Base-by-base conservation (phyloP, 2,888 invertebrate genomes). In the Drosophila leonis region DNA sequence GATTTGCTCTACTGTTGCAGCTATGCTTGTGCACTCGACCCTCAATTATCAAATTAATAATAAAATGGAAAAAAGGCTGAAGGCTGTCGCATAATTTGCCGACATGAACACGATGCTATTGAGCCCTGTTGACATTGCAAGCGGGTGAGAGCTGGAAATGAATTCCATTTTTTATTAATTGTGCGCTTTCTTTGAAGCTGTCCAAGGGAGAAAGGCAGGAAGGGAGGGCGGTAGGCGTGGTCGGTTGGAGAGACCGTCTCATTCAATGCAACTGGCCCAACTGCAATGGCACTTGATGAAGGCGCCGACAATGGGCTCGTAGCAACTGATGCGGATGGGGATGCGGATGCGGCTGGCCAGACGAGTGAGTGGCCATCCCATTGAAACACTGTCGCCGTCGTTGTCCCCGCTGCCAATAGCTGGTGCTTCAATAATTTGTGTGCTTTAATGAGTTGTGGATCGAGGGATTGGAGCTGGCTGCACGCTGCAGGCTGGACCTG, bases 161-260 rank as follows among this genome's bases (percentile, higher is more conserved):
- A 83, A 75, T 75, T 73, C 60, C 61, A 88, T 80, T 83, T 88
- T 88, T 86, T 75, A 65, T 83, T 83, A 83, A 83, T 86, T 83
- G 83, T 68, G 37, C 68, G 56, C 62, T 63, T 66, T 70, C 70
- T 37, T 65, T 64, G 42, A 10, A 18, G 35, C 29, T 10, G n/a
- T n/a, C n/a, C n/a, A n/a, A n/a, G n/a, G n/a, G n/a, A 3, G 24
- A 13, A 13, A 13, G 42, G 3, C 12, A 4, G 20, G 13, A 0
- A 4, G 24, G 5, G 48, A 12, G n/a, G 10, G 29, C 0, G 6
- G n/a, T 2, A 2, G 20, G 15, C 10, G 46, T n/a, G 10, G 9
- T 3, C 2, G 10, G 9, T 6, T 4, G 29, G 29, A 3, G 0
- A n/a, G 29, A 1, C 1, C 42, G 2, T 7, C 15, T 15, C 44